These are phyloP conservation scores for Trachymyrmex septentrionalis DNA, from an alignment of 1,140 invertebrate genomes.

Conservation along the genomic window DNA sequence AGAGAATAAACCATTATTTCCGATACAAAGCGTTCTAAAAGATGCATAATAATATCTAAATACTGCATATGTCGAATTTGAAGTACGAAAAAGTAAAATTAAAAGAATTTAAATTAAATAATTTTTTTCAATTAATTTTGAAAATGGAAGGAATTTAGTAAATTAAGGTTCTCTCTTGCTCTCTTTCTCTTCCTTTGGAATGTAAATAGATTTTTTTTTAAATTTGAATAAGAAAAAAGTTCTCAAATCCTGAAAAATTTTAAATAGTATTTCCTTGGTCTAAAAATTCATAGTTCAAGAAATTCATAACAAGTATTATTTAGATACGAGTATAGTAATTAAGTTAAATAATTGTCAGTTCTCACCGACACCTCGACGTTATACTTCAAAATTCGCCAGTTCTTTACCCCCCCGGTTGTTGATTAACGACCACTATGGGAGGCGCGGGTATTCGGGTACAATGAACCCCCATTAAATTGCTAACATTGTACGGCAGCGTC, in stretches of 20 bases:
- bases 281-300: background rate
- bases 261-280: background rate
- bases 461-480: conserved; percentile 58
- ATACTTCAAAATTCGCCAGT: conserved; percentile 8
- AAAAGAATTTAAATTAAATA: conserved; percentile 2
- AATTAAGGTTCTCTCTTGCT: background rate
- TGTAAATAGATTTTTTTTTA: background rate
- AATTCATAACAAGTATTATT: background rate
- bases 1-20: background rate
- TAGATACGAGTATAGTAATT: conserved; percentile 1
- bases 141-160: background rate
- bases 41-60: no score
- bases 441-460: conserved; percentile 52
- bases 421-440: conserved; percentile 60
- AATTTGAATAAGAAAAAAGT: background rate
- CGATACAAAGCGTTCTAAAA: background rate
- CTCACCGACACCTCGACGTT: conserved; percentile 1
- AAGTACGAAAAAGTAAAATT: background rate
- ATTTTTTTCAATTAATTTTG: background rate
- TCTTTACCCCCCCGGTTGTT: conserved; percentile 34
- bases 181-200: background rate
- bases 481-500: conserved; percentile 58
- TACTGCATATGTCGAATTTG: background rate
- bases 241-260: background rate
- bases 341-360: conserved; percentile 27